These are phyloP conservation scores for Ispidina picta DNA, from an alignment of 2,797 vertebrate species.

Conservation along the genomic window DNA sequence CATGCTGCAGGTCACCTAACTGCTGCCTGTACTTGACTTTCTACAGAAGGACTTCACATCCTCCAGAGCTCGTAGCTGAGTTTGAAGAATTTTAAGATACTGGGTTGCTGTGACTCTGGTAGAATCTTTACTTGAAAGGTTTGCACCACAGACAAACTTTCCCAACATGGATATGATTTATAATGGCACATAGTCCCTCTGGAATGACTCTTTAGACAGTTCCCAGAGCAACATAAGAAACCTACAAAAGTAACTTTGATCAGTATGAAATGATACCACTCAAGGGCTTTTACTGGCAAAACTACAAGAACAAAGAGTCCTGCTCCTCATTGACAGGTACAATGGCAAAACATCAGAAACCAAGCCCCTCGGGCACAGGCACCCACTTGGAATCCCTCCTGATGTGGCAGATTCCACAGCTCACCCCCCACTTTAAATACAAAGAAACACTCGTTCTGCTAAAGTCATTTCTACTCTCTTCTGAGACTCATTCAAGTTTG, in stretches of 20 bases:
- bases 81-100: not conserved
- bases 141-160: not conserved
- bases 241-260: not conserved
- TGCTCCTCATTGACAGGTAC: not conserved
- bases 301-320: not conserved
- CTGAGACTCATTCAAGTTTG: not conserved
- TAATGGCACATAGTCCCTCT: not conserved
- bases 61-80: not conserved
- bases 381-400: not conserved
- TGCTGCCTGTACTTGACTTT: not conserved
- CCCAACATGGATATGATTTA: not conserved
- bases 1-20: not conserved
- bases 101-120: not conserved
- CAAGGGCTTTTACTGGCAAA: constrained; percentile 1
- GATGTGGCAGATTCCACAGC: not conserved
- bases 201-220: not conserved
- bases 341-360: not conserved
- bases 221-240: not conserved
- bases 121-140: not conserved
- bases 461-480: constrained; percentile 1
- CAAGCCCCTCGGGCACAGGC: not conserved
- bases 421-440: not conserved
- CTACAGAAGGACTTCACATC: not conserved
- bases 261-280: not conserved
- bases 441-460: not conserved